Base-by-base conservation (phyloP, 2,888 invertebrate genomes). In the Gerris lacustris region DNA sequence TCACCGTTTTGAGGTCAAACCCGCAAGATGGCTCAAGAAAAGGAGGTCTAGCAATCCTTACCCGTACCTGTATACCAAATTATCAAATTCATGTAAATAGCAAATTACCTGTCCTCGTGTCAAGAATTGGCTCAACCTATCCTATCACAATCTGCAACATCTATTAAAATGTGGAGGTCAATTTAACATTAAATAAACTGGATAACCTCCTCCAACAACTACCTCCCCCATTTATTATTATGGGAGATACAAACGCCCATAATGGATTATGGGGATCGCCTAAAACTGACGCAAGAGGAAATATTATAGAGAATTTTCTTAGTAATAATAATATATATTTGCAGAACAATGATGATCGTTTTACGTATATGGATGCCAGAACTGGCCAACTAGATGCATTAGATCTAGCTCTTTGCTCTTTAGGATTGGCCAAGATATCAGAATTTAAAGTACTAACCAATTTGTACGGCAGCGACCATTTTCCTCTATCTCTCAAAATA, bases 211-310 rank as follows among this genome's bases (percentile, higher is more conserved):
- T 68, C n/a, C 18, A 47, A n/a, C 68, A 68, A 45, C 5, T 68
- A 45, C 68, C 68, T 45, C n/a, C 17, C 6, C 68, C 68, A 9
- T 45, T 11, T 7, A 7, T 68, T 7, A 47, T 68, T n/a, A n/a
- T 45, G 6, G 68, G 68, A 45, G 68, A 68, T 45, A 45, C 45
- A 17, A 68, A 68, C n/a, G 68, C 68, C n/a, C 43, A 45, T 7
- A 45, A 45, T 31, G 17, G n/a, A 31, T 31, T 47, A 6, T 68
- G 68, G 68, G 68, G 68, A 45, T 68, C 68, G 11, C 6, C 47
- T 6, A 45, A 47, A 68, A 68, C 47, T 6, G 68, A 68, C 18
- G n/a, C 15, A n/a, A 44, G 68, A 68, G 68, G 68, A 7, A 68
- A 17, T 6, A 5, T 47, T 15, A 68, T 68, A 6, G 55, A 68